Evolutionary conservation across 2,888 invertebrate genomes (phyloP).

Genomic region (Andrena praecox): DNA sequence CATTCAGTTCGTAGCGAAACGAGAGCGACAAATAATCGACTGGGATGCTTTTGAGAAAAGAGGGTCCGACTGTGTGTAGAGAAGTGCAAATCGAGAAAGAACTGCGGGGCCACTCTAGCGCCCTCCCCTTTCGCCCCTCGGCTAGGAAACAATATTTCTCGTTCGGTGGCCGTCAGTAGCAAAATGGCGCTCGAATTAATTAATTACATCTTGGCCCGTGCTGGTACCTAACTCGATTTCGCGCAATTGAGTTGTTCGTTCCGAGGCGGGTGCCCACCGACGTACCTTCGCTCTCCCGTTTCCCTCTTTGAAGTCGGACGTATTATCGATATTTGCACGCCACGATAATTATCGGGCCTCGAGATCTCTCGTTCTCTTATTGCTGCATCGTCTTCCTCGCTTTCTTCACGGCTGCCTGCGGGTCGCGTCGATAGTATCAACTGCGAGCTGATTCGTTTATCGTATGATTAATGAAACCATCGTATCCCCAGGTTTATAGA

Average conservation of each 20-base stretch:
- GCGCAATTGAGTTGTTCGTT: conserved; percentile 81
- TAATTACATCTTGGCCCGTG: conserved; percentile 80
- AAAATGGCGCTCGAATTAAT: conserved; percentile 82
- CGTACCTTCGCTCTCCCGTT: conserved; percentile 51
- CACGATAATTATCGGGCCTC: conserved; percentile 78
- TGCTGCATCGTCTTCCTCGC: conserved; percentile 20
- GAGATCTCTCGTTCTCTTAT: conserved; percentile 24
- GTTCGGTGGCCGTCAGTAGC: conserved; percentile 75
- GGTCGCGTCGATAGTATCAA: conserved; percentile 16
- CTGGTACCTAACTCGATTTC: conserved; percentile 81
- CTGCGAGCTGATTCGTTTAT: neutral
- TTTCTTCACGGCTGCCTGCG: neutral
- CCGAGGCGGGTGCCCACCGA: conserved; percentile 56
- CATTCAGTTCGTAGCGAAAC: too few relatives aligned
- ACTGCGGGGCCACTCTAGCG: conserved; percentile 17
- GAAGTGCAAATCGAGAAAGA: neutral
- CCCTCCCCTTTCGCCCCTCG: conserved; percentile 13
- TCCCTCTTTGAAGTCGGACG: conserved; percentile 57
- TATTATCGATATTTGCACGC: conserved; percentile 81
- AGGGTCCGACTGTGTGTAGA: conserved; percentile 20
- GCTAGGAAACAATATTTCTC: conserved; percentile 75
- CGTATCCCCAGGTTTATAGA: too few relatives aligned
- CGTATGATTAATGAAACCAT: neutral
- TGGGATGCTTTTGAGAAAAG: neutral
- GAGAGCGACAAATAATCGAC: too few relatives aligned